Evolutionary conservation across 2,797 vertebrate species (phyloP).

Genomic region (Furcifer pardalis): DNA sequence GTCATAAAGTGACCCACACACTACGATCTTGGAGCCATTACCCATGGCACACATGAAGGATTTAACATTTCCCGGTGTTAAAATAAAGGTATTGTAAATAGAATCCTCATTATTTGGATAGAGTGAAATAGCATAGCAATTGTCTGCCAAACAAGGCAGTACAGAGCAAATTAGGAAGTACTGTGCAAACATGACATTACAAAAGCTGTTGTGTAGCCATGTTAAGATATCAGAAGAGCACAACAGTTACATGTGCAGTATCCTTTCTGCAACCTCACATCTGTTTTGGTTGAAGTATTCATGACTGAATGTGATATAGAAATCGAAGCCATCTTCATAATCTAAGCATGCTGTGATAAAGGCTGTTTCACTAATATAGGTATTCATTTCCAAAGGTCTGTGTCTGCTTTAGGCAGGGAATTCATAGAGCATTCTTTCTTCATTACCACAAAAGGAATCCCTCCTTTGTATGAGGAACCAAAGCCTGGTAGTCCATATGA

Average conservation of each 20-base stretch:
- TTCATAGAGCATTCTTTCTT: too few relatives aligned
- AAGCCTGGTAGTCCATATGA: background rate
- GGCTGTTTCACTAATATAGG: background rate
- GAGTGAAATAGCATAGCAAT: background rate
- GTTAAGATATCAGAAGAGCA: background rate
- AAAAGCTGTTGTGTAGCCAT: background rate
- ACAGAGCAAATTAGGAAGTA: constrained; percentile 6
- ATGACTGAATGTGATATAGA: background rate
- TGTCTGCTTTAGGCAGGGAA: background rate
- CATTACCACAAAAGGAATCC: too few relatives aligned
- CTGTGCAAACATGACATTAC: background rate
- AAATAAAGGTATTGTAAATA: too few relatives aligned
- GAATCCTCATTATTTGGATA: constrained; percentile 1
- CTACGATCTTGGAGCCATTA: too few relatives aligned
- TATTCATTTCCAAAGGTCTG: background rate
- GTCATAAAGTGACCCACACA: too few relatives aligned
- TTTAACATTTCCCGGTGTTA: too few relatives aligned
- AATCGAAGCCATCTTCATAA: background rate
- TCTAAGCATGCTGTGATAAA: background rate
- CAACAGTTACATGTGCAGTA: background rate
- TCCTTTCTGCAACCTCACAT: background rate
- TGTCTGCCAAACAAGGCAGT: background rate
- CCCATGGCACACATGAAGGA: too few relatives aligned
- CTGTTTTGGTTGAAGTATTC: background rate
- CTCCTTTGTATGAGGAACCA: background rate